A percentile compares a stretch with the other conserved stretches of the same genome.
These are phyloP conservation scores for Bradysia coprophila DNA, from an alignment of 1,140 invertebrate genomes.

Conservation along the genomic window DNA sequence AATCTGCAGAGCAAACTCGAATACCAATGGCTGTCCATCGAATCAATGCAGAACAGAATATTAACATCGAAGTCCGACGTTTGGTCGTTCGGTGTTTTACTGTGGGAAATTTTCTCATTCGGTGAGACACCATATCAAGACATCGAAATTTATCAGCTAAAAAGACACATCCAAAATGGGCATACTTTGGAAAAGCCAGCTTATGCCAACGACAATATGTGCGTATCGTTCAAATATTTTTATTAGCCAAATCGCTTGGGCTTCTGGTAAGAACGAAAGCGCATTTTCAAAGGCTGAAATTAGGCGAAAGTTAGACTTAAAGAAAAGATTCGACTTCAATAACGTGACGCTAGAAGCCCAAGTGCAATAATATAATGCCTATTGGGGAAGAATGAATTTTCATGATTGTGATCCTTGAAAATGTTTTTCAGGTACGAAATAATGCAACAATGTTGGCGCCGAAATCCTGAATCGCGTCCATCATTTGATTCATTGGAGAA, in stretches of 20 bases:
- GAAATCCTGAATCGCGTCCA: not conserved
- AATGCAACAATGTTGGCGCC: not conserved
- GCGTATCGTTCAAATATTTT: not conserved
- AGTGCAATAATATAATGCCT: not conserved
- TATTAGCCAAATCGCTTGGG: too few species aligned
- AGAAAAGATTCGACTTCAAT: too few species aligned
- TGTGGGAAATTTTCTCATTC: slow-evolving; percentile 89
- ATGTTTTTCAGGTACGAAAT: not conserved
- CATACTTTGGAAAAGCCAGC: not conserved
- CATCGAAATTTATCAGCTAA: slow-evolving; percentile 11
- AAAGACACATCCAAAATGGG: not conserved
- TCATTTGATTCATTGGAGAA: slow-evolving; percentile 1
- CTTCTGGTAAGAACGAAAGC: too few species aligned
- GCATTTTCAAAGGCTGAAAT: too few species aligned
- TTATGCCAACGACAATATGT: not conserved
- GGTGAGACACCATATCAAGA: slow-evolving; percentile 73
- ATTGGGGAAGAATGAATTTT: not conserved
- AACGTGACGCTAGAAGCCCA: too few species aligned
- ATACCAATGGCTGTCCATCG: not conserved
- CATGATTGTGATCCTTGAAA: not conserved
- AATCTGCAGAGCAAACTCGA: not conserved
- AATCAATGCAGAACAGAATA: not conserved
- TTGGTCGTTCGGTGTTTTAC: slow-evolving; percentile 79
- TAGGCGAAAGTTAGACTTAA: too few species aligned
- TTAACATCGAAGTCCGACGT: slow-evolving; percentile 35